A percentile compares a stretch with the other conserved stretches of the same genome.
Evolutionary conservation across 2,797 vertebrate genomes (phyloP).

Genomic region (Enteromius anoplus): DNA sequence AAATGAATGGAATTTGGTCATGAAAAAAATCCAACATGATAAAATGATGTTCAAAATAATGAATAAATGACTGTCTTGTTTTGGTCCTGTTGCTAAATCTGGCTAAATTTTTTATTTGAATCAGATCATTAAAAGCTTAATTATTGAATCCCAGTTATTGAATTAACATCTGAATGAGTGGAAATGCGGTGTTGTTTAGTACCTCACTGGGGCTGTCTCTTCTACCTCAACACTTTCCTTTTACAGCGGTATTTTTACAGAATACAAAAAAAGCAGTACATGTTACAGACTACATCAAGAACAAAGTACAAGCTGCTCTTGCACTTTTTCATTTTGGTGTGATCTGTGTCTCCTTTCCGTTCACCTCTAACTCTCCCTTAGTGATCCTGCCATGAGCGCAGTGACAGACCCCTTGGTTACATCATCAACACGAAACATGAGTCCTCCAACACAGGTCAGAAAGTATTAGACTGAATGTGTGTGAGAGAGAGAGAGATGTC

Average conservation of each 20-base stretch:
- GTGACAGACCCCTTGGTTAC: slow-evolving; percentile 59
- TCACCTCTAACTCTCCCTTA: slow-evolving; percentile 42
- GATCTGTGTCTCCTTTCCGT: slow-evolving; percentile 31
- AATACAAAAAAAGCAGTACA: no score
- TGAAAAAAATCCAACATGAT: background rate
- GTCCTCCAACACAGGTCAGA: slow-evolving; percentile 41
- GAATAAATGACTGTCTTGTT: background rate
- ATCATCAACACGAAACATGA: slow-evolving; percentile 65
- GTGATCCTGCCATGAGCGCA: slow-evolving; percentile 42
- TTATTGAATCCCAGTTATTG: background rate
- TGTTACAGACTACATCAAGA: background rate
- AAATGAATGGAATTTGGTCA: background rate
- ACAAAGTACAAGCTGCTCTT: background rate
- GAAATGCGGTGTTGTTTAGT: background rate
- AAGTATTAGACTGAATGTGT: slow-evolving; percentile 31
- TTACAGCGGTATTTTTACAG: background rate
- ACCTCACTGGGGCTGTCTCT: background rate
- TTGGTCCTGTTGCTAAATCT: background rate
- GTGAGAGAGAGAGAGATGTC: slow-evolving; percentile 32
- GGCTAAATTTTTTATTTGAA: background rate
- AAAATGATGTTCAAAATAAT: background rate
- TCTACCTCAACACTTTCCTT: background rate
- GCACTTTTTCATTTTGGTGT: background rate
- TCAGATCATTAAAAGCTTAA: background rate
- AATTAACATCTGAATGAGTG: background rate